Conservation (phyloP, 2,888 invertebrate genomes). For the Smittia sp. region DNA sequence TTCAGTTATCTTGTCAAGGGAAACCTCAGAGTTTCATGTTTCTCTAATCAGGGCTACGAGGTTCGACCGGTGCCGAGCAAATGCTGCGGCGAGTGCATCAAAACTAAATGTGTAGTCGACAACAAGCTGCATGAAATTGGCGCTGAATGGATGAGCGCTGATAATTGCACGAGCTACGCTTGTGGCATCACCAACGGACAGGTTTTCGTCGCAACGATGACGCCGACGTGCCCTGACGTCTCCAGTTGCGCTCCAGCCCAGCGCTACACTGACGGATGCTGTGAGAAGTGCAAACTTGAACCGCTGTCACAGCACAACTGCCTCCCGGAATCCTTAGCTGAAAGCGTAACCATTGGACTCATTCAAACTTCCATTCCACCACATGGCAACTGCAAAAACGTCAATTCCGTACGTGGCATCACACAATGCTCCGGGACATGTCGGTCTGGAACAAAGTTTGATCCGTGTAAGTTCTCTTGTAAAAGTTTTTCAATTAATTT, state of each 20-base stretch:
- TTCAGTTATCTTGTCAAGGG: neutral
- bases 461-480: conserved; percentile 57
- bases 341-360: conserved; percentile 59
- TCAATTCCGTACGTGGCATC: conserved; percentile 59
- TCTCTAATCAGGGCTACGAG: conserved; percentile 57
- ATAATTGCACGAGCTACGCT: conserved; percentile 64
- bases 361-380: conserved; percentile 54
- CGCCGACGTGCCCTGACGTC: conserved; percentile 63
- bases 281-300: conserved; percentile 62
- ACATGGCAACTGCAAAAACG: conserved; percentile 67
- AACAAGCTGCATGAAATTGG: conserved; percentile 56
- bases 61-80: conserved; percentile 53
- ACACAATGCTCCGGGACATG: conserved; percentile 71
- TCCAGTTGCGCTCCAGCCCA: conserved; percentile 59
- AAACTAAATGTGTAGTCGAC: conserved; percentile 58
- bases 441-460: conserved; percentile 66
- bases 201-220: conserved; percentile 57
- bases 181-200: conserved; percentile 57
- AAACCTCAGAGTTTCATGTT: neutral
- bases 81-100: conserved; percentile 67
- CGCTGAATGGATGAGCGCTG: conserved; percentile 60
- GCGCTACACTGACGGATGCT: conserved; percentile 65
- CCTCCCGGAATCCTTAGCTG: conserved; percentile 57
- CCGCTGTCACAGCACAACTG: conserved; percentile 56
- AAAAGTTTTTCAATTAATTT: conserved; percentile 32